Evolutionary conservation across 1,140 invertebrate genomes (phyloP), one percentile per base, ranked within the genome.

Genomic region (Tribolium madens): DNA sequence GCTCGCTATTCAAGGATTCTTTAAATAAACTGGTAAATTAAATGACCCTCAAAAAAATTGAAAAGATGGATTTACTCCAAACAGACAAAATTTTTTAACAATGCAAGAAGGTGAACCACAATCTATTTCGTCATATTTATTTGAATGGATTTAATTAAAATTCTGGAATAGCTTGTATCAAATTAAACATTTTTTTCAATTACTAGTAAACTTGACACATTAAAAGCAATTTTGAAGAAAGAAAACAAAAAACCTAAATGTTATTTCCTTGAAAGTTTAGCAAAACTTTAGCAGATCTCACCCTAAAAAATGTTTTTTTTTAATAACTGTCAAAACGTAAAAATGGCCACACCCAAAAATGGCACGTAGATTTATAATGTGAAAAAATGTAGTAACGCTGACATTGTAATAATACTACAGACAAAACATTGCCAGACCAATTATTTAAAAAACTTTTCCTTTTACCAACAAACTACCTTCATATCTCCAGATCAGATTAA

Each of bases 131-230:
- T 13, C 57, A 33, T 33, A n/a, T 60, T 60, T 31, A 10, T 72
- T 31, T 26, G 26, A 72, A 50, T 72, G 70, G 46, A 72, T 52
- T 71, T 42, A 71, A 71, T 71, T 71, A 71, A 71, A 42, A 48
- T 14, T 17, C 1, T 47, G n/a, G 69, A 72, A 72, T 31, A 7
- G 21, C 21, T 42, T 72, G 70, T 46, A 72, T 72, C 13, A 72
- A 72, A 72, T 72, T 52, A 72, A 10, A 18, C 14, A 18, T 12
- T 72, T 52, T 52, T 26, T 46, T 33, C 47, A 18, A 52, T 50
- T 72, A 72, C 70, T 13, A 47, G 12, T 72, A 52, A 52, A 72
- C 70, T 72, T 72, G 70, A 72, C 70, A 72, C 70, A 72, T 50
- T 72, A 71, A 50, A 10, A 47, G 14, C 14, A 33, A 69, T 36